Conservation (phyloP, 2,888 invertebrate species). For the Drosophila emarginata region DNA sequence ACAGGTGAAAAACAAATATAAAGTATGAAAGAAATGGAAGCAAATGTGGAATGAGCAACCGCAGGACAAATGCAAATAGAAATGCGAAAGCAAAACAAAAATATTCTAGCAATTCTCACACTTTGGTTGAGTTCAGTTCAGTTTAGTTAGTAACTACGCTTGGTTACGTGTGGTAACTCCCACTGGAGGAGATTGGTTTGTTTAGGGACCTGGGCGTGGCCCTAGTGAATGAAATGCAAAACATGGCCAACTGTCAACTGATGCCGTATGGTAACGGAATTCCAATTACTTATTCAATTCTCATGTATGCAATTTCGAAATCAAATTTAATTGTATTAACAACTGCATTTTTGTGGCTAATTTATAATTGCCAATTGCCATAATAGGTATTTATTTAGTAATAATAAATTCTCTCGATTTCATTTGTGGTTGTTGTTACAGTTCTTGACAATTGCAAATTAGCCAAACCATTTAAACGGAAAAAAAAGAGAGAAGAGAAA, state of each 20-base stretch:
- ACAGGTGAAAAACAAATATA: not conserved
- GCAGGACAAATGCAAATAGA: not conserved
- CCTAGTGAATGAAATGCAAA: slow-evolving; percentile 4
- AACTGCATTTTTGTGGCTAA: slow-evolving; percentile 25
- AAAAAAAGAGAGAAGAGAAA: slow-evolving; percentile 7
- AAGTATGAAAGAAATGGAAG: not conserved
- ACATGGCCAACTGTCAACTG: slow-evolving; percentile 35
- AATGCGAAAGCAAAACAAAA: not conserved
- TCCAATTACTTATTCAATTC: slow-evolving; percentile 46
- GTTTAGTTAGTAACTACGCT: not conserved
- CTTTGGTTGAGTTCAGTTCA: not conserved
- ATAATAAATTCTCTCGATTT: not conserved
- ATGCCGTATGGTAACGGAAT: slow-evolving; percentile 56
- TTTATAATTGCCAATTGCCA: slow-evolving; percentile 26
- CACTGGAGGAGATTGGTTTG: slow-evolving; percentile 6
- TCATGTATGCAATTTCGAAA: slow-evolving; percentile 23
- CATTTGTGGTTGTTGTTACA: not conserved
- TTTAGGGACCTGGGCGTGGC: slow-evolving; percentile 55
- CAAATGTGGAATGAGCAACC: slow-evolving; percentile 9
- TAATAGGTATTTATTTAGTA: not conserved
- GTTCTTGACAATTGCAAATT: slow-evolving; percentile 47
- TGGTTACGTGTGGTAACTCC: slow-evolving; percentile 6
- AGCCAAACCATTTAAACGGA: slow-evolving; percentile 34
- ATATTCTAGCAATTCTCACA: not conserved
- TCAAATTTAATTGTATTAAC: slow-evolving; percentile 21